Evolutionary conservation across 64 coral and sea anemone genomes (phyloP), one percentile per base, ranked within the genome.

Genomic region (Astreopora myriophthalma): DNA sequence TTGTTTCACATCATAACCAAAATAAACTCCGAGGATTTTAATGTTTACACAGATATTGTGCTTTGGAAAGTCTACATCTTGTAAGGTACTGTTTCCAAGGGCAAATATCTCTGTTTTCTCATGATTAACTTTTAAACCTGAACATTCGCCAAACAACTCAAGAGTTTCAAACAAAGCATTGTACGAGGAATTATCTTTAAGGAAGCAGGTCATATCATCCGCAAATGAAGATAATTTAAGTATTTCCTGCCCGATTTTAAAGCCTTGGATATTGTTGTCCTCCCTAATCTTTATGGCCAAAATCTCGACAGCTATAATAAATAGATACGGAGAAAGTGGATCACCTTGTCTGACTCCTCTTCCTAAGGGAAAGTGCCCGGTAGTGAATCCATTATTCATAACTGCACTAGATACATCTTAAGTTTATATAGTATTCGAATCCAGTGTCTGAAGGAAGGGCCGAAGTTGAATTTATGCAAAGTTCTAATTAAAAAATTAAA

Each of bases 291-390:
- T 30, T 33, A 36, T 19, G 5, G 34, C 28, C 69, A 72, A 72
- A 33, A 36, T 30, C 34, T 72, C 69, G 10, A 72, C 0, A 36
- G 28, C 34, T 19, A 3, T 12, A 33, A 72, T 72, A 36, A 33
- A 33, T n/a, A 5, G 1, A 27, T 72, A 72, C 10, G 34, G 34
- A 52, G 75, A 88, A 26, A 88, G 19, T 28, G 86, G 86, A 60
- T 88, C 86, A 73, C 86, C 86, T 58, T 88, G 86, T 60, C 63
- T 76, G 24, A 62, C 63, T 14, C 86, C 86, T 75, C 86, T 73
- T 57, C 38, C 35, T 60, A 88, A 49, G 2, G 46, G 28, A 40
- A 75, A 88, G 28, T 34, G 74, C 33, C 49, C 33, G 17, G 86
- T 74, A n/a, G 42, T 46, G 13, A 49, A 61, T 22, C 86, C 86